Conservation (phyloP, 2,797 vertebrate genomes). For the Enteromius viviparus region DNA sequence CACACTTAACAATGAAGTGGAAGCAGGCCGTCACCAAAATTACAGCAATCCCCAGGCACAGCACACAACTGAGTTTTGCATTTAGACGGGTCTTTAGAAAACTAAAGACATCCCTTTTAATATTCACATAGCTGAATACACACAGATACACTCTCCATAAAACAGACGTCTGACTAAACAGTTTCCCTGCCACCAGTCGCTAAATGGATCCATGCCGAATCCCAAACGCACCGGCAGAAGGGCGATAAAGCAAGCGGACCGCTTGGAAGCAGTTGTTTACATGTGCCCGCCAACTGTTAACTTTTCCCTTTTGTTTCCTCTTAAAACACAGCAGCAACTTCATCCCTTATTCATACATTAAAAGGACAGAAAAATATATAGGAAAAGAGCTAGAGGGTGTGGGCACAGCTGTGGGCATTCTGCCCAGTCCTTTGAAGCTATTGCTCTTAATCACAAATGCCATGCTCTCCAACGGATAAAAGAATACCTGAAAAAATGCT, state of each 20-base stretch:
- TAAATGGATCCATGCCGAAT: constrained; percentile 32
- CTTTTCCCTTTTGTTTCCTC: constrained; percentile 35
- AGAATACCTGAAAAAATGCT: constrained; percentile 19
- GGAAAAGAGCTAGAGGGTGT: constrained; percentile 8
- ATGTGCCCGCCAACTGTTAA: constrained; percentile 21
- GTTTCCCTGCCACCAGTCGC: constrained; percentile 15
- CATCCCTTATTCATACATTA: constrained; percentile 10
- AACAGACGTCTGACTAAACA: constrained; percentile 35
- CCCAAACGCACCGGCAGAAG: constrained; percentile 28
- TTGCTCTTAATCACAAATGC: constrained; percentile 35
- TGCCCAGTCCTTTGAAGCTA: constrained; percentile 22
- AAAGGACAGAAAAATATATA: neutral
- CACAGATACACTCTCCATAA: constrained; percentile 30
- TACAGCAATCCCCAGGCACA: constrained; percentile 8
- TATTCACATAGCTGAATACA: constrained; percentile 11
- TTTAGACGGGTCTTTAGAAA: neutral
- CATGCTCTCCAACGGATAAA: constrained; percentile 19
- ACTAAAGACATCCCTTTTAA: constrained; percentile 24
- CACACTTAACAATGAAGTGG: neutral
- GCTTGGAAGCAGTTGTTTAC: constrained; percentile 36
- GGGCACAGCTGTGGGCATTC: constrained; percentile 16
- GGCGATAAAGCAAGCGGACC: constrained; percentile 25
- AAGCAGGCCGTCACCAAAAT: constrained; percentile 2
- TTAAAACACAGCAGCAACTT: constrained; percentile 37
- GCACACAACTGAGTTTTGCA: neutral